These are phyloP conservation scores for Palloptera scutellata DNA, from an alignment of 2,888 invertebrate species.

Conservation along the genomic window DNA sequence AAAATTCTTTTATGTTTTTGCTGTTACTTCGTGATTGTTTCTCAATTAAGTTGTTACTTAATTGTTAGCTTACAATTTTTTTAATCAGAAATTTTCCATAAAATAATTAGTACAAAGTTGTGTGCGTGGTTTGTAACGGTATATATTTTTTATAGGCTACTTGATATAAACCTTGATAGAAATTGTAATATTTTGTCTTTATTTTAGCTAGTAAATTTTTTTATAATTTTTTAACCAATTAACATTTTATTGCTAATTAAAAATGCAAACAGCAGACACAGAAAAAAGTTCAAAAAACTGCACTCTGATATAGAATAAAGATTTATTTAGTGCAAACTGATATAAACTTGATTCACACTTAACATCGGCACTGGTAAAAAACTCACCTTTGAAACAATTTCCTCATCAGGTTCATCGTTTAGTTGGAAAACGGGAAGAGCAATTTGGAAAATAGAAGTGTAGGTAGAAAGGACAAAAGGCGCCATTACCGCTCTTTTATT, in stretches of 20 bases:
- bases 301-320: too few species aligned
- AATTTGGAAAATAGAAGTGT: background rate
- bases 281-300: too few species aligned
- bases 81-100: too few species aligned
- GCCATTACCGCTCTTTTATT: background rate
- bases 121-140: too few species aligned
- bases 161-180: too few species aligned
- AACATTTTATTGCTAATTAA: constrained; percentile 26
- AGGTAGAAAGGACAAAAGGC: background rate
- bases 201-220: background rate
- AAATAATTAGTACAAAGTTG: too few species aligned
- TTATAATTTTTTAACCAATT: constrained; percentile 16
- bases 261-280: constrained; percentile 1
- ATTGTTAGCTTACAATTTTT: background rate
- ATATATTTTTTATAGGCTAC: too few species aligned
- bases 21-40: too few species aligned
- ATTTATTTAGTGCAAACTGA: too few species aligned
- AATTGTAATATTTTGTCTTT: constrained; percentile 4
- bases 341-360: background rate
- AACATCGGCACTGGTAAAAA: background rate
- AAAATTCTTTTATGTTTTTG: too few species aligned
- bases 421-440: background rate
- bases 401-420: constrained; percentile 48
- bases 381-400: constrained; percentile 50
- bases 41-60: background rate